Percentiles rank a stretch among this genome's conserved stretches.
Evolutionary conservation across 2,797 vertebrate species (phyloP).

Genomic region (Neosalanx taihuensis): DNA sequence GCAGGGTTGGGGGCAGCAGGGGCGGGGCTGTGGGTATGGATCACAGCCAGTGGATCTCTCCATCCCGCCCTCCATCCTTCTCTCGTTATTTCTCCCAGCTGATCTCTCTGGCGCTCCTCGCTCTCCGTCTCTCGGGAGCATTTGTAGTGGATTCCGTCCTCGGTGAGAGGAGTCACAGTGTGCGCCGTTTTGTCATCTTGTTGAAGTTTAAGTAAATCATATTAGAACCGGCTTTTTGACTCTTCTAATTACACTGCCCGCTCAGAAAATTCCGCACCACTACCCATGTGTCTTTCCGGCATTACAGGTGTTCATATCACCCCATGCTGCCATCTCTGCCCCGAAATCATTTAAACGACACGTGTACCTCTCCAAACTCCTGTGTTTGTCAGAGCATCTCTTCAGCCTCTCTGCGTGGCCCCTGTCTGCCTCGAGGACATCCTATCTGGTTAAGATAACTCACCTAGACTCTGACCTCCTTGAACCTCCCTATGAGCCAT

Average conservation of each 20-base stretch:
- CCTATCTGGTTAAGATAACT: conserved; percentile 5
- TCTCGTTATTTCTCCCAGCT: background rate
- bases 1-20: too few relatives aligned
- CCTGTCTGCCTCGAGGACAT: conserved; percentile 6
- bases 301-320: background rate
- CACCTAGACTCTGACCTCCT: background rate
- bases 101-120: too few relatives aligned
- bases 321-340: conserved; percentile 1
- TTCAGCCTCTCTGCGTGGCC: conserved; percentile 4
- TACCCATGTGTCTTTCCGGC: background rate
- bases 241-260: background rate
- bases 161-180: too few relatives aligned
- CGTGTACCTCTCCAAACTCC: background rate
- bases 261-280: too few relatives aligned
- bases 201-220: too few relatives aligned
- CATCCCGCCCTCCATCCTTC: background rate
- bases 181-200: too few relatives aligned
- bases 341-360: background rate
- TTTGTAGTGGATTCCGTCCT: too few relatives aligned
- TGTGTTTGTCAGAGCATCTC: background rate
- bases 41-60: conserved; percentile 11
- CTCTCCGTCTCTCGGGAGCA: too few relatives aligned
- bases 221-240: too few relatives aligned
- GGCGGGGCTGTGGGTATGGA: conserved; percentile 37
- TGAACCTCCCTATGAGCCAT: background rate